Conservation (phyloP, 2,888 invertebrate species). For the Ypsolopha scabrella region DNA sequence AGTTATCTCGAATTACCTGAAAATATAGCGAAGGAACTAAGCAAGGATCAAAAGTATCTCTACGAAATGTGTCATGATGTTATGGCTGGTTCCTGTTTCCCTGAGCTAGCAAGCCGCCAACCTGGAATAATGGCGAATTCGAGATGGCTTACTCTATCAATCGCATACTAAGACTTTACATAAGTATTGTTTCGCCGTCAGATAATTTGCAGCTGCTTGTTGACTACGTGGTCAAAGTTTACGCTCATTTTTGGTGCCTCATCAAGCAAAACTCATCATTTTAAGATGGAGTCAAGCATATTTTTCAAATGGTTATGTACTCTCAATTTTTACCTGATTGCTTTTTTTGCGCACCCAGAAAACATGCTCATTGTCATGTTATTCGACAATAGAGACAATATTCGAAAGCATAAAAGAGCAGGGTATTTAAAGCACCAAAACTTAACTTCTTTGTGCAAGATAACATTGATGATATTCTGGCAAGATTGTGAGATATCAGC, state of each 20-base stretch:
- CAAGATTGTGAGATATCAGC: neutral
- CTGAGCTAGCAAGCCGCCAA: conserved; percentile 7
- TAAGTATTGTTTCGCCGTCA: neutral
- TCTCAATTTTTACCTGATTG: conserved; percentile 1
- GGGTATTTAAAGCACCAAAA: neutral
- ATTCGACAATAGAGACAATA: neutral
- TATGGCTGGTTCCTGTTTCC: conserved; percentile 5
- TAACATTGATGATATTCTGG: neutral
- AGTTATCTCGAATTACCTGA: neutral
- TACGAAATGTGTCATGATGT: conserved; percentile 8
- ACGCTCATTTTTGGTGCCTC: conserved; percentile 2
- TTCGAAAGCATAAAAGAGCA: neutral
- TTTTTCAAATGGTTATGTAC: neutral
- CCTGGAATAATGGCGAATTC: conserved; percentile 15
- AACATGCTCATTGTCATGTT: neutral
- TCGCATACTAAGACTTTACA: conserved; percentile 8
- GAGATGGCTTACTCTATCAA: conserved; percentile 15
- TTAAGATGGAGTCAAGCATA: neutral
- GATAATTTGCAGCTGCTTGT: conserved; percentile 1
- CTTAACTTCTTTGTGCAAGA: neutral
- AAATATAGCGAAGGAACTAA: conserved; percentile 7
- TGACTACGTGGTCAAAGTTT: conserved; percentile 1
- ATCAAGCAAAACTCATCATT: neutral
- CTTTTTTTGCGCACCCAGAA: neutral
- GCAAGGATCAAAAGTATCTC: conserved; percentile 9